Base-by-base conservation (phyloP, 1,140 invertebrate genomes). In the Bursaphelenchus mucronatus region DNA sequence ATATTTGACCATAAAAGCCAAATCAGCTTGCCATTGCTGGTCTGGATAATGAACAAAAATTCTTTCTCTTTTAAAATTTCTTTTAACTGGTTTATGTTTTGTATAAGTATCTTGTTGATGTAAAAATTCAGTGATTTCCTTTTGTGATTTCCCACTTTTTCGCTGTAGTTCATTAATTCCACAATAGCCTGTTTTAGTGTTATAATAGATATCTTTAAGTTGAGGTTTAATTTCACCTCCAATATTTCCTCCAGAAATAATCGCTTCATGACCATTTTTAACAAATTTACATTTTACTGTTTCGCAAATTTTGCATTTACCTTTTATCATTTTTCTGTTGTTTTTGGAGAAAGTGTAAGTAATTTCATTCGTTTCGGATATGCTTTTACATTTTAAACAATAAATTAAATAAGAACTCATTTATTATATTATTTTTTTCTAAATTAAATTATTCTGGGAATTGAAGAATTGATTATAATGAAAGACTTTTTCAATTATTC, bases 21-120 rank as follows among this genome's bases (percentile, higher is more conserved):
- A 70, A 71, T 84, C 82, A 9, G 76, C 70, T 68, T 83, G 78
- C 75, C 76, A 83, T 11, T 82, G 67, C 59, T 82, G 72, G 59
- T 82, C 78, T 6, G 81, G 73, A 52, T 75, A 19, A 15, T 63
- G 56, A 6, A 70, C 61, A 49, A 57, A 66, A 17, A 61, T 57
- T 53, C 68, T 65, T 30, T 76, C 61, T 51, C 51, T 63, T 57
- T 63, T 52, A 54, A 67, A 74, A 1, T 64, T 66, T 40, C 11
- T 0, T 2, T 53, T 44, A 17, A 64, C 13, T 1, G 63, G 71
- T 59, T 74, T 71, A 61, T 74, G 59, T 17, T 50, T 47, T 1
- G 64, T 74, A 39, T 67, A 70, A 9, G 17, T 52, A 53, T 70
- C 57, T 67, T 74, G 67, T 61, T 65, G 15, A 68, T 64, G n/a